A percentile compares a stretch with the other conserved stretches of the same genome.
phyloP scores from a whole-genome alignment of 1,140 invertebrate genomes.

The Prorops nasuta region DNA sequence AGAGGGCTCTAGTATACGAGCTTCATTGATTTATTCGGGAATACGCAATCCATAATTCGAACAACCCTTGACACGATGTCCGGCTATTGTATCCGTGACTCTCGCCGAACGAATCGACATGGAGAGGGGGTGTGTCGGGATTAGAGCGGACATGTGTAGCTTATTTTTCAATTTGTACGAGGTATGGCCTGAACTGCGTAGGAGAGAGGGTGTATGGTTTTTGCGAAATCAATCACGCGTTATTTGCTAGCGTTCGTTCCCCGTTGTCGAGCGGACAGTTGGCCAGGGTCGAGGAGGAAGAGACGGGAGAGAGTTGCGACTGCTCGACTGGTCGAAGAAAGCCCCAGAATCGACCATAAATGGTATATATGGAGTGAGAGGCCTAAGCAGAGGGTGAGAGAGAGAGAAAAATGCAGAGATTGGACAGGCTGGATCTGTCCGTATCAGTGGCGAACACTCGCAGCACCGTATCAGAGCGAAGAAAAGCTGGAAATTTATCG shows the following conservation, averaged over 20 bases:
- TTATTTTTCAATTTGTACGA: slow-evolving; percentile 49
- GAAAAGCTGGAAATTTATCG: slow-evolving; percentile 38
- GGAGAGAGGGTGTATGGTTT: slow-evolving; percentile 30
- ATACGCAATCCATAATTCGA: too few species aligned
- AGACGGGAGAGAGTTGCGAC: slow-evolving; percentile 10
- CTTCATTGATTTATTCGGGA: too few species aligned
- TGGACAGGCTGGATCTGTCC: slow-evolving; percentile 30
- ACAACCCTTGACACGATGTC: too few species aligned
- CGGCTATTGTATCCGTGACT: too few species aligned
- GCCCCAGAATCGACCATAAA: background rate
- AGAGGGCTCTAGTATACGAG: too few species aligned
- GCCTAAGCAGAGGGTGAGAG: slow-evolving; percentile 5
- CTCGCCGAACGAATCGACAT: background rate
- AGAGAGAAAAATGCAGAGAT: slow-evolving; percentile 6
- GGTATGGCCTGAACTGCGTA: too few species aligned
- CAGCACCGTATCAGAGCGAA: slow-evolving; percentile 13
- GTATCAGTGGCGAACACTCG: slow-evolving; percentile 40
- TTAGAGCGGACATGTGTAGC: slow-evolving; percentile 33
- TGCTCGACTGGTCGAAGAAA: background rate
- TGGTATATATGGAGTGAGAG: slow-evolving; percentile 1
- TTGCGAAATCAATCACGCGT: slow-evolving; percentile 50
- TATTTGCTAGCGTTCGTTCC: slow-evolving; percentile 40
- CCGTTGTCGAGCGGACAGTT: slow-evolving; percentile 20
- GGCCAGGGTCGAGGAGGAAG: slow-evolving; percentile 27
- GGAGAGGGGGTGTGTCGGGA: slow-evolving; percentile 2